Evolutionary conservation across 2,797 vertebrate genomes (phyloP), one percentile per base, ranked within the genome.

Genomic region (Muscicapa comitata): DNA sequence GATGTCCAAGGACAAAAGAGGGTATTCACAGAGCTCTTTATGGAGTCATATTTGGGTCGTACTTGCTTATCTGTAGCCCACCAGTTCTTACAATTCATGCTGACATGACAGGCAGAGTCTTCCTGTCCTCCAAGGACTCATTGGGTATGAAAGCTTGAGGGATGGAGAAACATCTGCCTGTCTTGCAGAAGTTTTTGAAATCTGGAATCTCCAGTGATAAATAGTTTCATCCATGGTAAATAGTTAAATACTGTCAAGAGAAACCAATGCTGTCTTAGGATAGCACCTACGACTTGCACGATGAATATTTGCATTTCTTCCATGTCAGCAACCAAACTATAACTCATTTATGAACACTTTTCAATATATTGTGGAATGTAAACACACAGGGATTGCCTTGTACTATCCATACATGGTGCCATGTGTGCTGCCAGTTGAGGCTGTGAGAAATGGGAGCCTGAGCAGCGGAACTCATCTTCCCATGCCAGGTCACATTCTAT

Each of bases 391-490:
- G 6, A n/a, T 57, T 57, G 40, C 67, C 18, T 57, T 37, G n/a
- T 35, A 10, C 50, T 29, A 19, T 51, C 28, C 1, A 0, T 42
- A 29, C 47, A 10, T n/a, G n/a, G 29, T 16, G 5, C 1, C 0
- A 11, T 3, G 1, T 57, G 26, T 86, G 33, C 66, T 1, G 3
- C 26, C 1, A 3, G 13, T 7, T 17, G 5, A 63, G 15, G 24
- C 33, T 67, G 11, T 0, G 0, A 67, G n/a, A 57, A 45, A 10
- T 2, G 7, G 2, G 3, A 16, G 14, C 59, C 42, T 45, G 54
- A 79, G 45, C 59, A 53, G 33, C 42, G 15, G 14, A 1, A 1
- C 18, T 81, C 2, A 5, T 24, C 58, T 59, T 37, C 38, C 26
- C 1, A 0, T 59, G 55, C 74, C n/a, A 63, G 19, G 14, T 74